phyloP scores from a whole-genome alignment of 2,888 invertebrate species.

The Aleiodes testaceus region DNA sequence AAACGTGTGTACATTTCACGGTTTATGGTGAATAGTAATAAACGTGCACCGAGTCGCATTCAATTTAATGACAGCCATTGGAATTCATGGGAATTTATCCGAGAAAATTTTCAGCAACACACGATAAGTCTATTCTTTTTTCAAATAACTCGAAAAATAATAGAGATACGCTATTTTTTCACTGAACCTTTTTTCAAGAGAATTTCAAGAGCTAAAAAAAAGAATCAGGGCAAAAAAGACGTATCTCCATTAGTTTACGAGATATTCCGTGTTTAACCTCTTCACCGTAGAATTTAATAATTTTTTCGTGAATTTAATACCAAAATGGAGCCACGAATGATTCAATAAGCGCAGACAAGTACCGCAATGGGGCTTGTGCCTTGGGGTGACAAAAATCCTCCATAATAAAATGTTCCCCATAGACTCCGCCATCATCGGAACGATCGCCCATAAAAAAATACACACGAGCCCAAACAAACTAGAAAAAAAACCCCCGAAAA shows the following conservation, averaged over 20 bases:
- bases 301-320: not conserved
- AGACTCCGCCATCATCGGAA: slow-evolving; percentile 47
- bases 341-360: slow-evolving; percentile 22
- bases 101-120: slow-evolving; percentile 1
- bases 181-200: no score
- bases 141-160: not conserved
- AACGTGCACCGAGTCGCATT: slow-evolving; percentile 8
- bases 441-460: slow-evolving; percentile 50
- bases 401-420: slow-evolving; percentile 36
- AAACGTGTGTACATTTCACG: slow-evolving; percentile 27
- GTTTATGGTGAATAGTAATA: slow-evolving; percentile 15
- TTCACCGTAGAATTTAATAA: not conserved
- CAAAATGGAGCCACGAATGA: slow-evolving; percentile 26
- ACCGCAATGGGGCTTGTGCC: not conserved
- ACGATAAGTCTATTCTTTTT: no score
- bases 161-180: not conserved
- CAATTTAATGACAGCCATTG: slow-evolving; percentile 22
- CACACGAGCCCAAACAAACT: not conserved
- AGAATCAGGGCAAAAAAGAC: not conserved
- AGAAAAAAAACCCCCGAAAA: not conserved
- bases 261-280: not conserved
- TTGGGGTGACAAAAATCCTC: slow-evolving; percentile 33
- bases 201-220: not conserved
- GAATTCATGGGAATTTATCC: slow-evolving; percentile 9
- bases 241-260: not conserved